A percentile compares a stretch with the other conserved stretches of the same genome.
phyloP scores from a whole-genome alignment of 2,113 vertebrate genomes.

The Bos indicus region DNA sequence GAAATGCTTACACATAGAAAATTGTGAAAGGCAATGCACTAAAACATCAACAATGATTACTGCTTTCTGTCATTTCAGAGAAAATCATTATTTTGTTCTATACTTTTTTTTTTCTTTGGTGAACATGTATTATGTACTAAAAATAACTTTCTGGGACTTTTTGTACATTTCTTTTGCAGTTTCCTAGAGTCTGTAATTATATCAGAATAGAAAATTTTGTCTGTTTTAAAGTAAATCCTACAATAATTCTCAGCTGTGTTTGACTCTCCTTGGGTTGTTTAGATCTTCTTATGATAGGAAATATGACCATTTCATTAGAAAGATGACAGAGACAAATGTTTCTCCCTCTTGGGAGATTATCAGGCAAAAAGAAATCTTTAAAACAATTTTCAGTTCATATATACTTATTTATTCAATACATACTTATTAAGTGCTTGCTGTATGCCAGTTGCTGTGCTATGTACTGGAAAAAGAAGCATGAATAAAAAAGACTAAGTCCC shows the following conservation, averaged over 20 bases:
- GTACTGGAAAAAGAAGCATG: not conserved
- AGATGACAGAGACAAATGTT: not conserved
- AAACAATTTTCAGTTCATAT: not conserved
- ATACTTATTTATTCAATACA: not conserved
- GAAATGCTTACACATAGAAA: not conserved
- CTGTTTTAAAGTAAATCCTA: not conserved
- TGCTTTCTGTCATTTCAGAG: not conserved
- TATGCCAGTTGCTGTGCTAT: not conserved
- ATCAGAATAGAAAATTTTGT: not conserved
- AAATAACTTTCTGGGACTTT: not conserved
- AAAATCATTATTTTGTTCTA: not conserved
- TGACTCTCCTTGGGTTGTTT: not conserved
- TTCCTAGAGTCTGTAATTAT: not conserved
- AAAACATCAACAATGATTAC: not conserved
- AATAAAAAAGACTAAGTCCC: not conserved
- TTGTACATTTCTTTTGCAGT: not conserved
- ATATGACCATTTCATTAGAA: not conserved
- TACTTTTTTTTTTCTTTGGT: not conserved
- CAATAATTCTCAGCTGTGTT: not conserved
- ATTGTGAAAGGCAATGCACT: not conserved
- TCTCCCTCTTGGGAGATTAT: not conserved
- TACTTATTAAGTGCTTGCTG: not conserved
- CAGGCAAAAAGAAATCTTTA: not conserved
- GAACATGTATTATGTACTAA: not conserved
- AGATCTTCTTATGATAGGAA: not conserved